Conservation (phyloP, 2,113 vertebrate genomes). For the Bombycilla garrulus region DNA sequence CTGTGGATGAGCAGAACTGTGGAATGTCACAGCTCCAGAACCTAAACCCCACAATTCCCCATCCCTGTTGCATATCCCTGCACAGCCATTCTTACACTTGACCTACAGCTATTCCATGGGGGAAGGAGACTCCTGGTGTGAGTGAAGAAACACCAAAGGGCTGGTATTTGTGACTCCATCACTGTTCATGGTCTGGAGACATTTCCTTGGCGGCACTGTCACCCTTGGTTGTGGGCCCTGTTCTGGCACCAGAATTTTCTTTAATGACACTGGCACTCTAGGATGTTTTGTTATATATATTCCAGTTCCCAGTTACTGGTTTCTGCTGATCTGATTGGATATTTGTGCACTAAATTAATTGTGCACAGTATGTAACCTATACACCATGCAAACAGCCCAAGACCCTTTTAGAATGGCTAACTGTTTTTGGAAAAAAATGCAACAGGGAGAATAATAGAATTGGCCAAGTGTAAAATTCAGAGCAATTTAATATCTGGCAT, state of each 20-base stretch:
- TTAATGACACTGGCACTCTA: background rate
- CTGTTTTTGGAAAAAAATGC: background rate
- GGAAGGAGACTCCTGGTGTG: background rate
- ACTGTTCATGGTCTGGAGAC: background rate
- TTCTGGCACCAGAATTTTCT: background rate
- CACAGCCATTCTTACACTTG: background rate
- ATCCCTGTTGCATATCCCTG: background rate
- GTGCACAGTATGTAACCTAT: background rate
- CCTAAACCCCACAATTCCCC: background rate
- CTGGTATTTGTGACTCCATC: background rate
- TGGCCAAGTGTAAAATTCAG: background rate
- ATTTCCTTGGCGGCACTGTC: background rate
- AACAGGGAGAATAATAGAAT: background rate
- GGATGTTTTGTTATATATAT: background rate
- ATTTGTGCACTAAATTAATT: background rate
- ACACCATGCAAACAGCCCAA: background rate
- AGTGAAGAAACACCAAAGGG: background rate
- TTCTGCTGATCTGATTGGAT: background rate
- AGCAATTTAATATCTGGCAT: background rate
- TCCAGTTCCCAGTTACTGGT: background rate
- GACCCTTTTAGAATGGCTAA: background rate
- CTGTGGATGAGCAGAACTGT: background rate
- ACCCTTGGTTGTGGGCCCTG: background rate
- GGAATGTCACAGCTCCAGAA: background rate
- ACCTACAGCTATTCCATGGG: background rate